A percentile compares a stretch with the other conserved stretches of the same genome.
Conservation (phyloP, 2,113 vertebrate genomes). For the Onychostruthus taczanowskii region DNA sequence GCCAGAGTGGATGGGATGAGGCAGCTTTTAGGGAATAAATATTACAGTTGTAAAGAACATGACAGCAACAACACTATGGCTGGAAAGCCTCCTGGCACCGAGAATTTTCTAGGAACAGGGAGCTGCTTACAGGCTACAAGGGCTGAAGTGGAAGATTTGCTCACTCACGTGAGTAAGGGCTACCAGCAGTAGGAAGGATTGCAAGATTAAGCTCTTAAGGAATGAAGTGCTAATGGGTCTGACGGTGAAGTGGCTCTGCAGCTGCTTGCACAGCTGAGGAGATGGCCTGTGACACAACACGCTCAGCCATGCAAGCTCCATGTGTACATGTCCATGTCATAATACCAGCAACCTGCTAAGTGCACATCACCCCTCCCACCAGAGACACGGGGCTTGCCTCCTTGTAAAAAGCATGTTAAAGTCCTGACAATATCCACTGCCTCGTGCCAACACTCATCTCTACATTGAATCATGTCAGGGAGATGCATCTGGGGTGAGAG, state of each 20-base stretch:
- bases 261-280: not conserved
- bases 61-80: not conserved
- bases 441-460: not conserved
- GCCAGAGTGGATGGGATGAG: not conserved
- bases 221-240: not conserved
- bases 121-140: not conserved
- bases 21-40: not conserved
- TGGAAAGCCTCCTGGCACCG: not conserved
- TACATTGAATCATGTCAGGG: not conserved
- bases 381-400: not conserved
- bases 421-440: not conserved
- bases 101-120: not conserved
- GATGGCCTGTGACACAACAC: not conserved
- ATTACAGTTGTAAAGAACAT: not conserved
- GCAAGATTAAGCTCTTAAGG: constrained; percentile 17
- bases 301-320: not conserved
- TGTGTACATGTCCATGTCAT: not conserved
- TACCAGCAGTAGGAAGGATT: not conserved
- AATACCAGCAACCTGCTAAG: not conserved
- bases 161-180: not conserved
- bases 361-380: not conserved
- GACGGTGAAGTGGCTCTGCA: not conserved
- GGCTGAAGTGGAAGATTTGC: not conserved
- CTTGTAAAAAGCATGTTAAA: constrained; percentile 1
- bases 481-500: not conserved